A percentile compares a stretch with the other conserved stretches of the same genome.
Conservation (phyloP, 1,140 invertebrate genomes). For the Drosophila arawakana region DNA sequence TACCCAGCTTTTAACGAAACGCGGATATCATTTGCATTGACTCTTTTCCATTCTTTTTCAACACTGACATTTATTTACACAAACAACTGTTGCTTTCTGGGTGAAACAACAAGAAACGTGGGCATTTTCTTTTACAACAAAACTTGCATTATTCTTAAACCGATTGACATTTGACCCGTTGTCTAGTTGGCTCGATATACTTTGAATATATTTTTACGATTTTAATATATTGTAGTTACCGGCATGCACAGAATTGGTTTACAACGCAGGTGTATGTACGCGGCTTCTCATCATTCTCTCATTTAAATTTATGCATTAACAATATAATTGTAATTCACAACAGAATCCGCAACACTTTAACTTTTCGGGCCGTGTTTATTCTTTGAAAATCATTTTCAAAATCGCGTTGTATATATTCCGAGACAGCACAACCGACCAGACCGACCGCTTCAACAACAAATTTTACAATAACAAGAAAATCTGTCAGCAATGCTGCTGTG, state of each 20-base stretch:
- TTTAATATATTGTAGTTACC: slow-evolving; percentile 25
- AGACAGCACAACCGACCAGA: slow-evolving; percentile 19
- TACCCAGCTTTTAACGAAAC: slow-evolving; percentile 21
- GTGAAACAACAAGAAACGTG: slow-evolving; percentile 30
- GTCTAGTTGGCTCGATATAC: slow-evolving; percentile 6
- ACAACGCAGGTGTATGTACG: slow-evolving; percentile 6
- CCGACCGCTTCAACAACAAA: slow-evolving; percentile 42
- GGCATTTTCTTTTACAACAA: slow-evolving; percentile 16
- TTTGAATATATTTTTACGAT: slow-evolving; percentile 10
- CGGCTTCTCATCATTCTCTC: background rate
- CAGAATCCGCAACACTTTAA: slow-evolving; percentile 8
- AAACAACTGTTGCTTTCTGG: slow-evolving; percentile 46
- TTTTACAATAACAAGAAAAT: slow-evolving; percentile 44
- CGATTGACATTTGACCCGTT: slow-evolving; percentile 3
- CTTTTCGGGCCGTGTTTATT: background rate
- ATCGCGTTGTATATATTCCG: slow-evolving; percentile 10
- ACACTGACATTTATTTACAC: slow-evolving; percentile 11
- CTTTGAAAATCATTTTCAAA: slow-evolving; percentile 37
- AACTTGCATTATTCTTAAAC: slow-evolving; percentile 5
- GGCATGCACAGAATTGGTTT: slow-evolving; percentile 4
- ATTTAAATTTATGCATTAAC: background rate
- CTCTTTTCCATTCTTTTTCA: slow-evolving; percentile 7
- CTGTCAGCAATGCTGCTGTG: slow-evolving; percentile 19
- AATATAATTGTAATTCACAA: slow-evolving; percentile 14
- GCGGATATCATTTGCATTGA: slow-evolving; percentile 22